Percentiles rank a stretch among this genome's conserved stretches.
Conservation (phyloP, 2,888 invertebrate species). For the Epistrophella euchroma region DNA sequence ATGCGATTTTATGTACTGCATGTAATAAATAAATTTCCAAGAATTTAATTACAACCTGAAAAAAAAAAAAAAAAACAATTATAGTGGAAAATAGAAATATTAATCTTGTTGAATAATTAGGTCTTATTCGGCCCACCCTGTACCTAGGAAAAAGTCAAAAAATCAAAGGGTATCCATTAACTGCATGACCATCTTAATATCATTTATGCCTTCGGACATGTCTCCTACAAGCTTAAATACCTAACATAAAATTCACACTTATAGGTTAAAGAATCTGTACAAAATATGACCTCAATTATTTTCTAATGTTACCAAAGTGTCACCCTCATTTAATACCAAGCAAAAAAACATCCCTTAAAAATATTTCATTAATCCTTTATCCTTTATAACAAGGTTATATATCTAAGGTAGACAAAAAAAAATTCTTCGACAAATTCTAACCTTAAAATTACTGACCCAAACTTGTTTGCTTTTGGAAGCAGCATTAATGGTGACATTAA, state of each 20-base stretch:
- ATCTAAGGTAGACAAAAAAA: neutral
- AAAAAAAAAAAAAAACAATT: too few relatives aligned
- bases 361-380: slow-evolving; percentile 6
- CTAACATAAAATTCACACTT: neutral
- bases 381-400: too few relatives aligned
- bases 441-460: slow-evolving; percentile 56
- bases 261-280: neutral
- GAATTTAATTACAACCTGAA: too few relatives aligned
- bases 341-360: slow-evolving; percentile 5
- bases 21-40: too few relatives aligned
- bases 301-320: slow-evolving; percentile 13
- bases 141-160: too few relatives aligned
- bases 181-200: neutral
- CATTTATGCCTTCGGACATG: neutral
- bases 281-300: slow-evolving; percentile 22
- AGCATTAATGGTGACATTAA: slow-evolving; percentile 56
- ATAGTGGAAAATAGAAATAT: too few relatives aligned
- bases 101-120: too few relatives aligned
- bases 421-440: slow-evolving; percentile 20
- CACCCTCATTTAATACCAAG: slow-evolving; percentile 3
- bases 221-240: neutral
- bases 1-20: too few relatives aligned
- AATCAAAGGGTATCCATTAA: too few relatives aligned
- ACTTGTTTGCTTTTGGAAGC: slow-evolving; percentile 2
- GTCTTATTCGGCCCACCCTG: too few relatives aligned